phyloP scores from a whole-genome alignment of 2,113 vertebrate species.

The Meriones unguiculatus region DNA sequence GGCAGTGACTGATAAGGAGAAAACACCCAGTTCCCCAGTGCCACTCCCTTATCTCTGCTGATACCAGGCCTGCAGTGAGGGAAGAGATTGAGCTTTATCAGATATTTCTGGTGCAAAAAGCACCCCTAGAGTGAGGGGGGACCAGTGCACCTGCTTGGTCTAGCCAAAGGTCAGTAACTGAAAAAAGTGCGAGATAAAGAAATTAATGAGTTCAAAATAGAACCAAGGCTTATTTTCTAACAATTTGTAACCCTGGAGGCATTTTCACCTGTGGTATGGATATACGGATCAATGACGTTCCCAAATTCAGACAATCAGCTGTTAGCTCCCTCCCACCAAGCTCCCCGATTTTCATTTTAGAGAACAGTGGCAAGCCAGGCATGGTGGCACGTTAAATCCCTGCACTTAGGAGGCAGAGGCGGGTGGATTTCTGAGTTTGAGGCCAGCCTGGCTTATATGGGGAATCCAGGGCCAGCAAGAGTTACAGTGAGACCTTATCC shows the following conservation, averaged over 20 bases:
- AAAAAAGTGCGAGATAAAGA: conserved; percentile 79
- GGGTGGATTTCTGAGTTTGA: neutral
- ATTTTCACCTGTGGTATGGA: conserved; percentile 48
- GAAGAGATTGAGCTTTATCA: conserved; percentile 78
- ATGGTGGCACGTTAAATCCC: neutral
- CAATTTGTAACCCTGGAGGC: conserved; percentile 74
- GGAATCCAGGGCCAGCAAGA: neutral
- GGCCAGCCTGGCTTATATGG: neutral
- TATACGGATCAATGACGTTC: conserved; percentile 44
- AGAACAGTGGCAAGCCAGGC: conserved; percentile 14
- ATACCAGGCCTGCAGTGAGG: conserved; percentile 68
- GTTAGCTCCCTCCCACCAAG: neutral
- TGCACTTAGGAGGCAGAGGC: neutral
- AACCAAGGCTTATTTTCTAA: conserved; percentile 75
- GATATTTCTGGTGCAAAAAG: conserved; percentile 81
- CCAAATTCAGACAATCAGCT: conserved; percentile 6
- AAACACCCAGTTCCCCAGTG: conserved; percentile 73
- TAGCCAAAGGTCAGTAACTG: conserved; percentile 84
- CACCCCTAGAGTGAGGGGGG: conserved; percentile 72
- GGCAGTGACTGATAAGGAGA: conserved; percentile 85
- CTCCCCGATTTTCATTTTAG: conserved; percentile 3
- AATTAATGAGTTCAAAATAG: conserved; percentile 82
- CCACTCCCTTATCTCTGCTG: conserved; percentile 81
- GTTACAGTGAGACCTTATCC: neutral
- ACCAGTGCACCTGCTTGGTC: conserved; percentile 80